Percentiles rank a stretch among this genome's conserved stretches.
Conservation (phyloP, 2,797 vertebrate species). For the Anableps anableps region DNA sequence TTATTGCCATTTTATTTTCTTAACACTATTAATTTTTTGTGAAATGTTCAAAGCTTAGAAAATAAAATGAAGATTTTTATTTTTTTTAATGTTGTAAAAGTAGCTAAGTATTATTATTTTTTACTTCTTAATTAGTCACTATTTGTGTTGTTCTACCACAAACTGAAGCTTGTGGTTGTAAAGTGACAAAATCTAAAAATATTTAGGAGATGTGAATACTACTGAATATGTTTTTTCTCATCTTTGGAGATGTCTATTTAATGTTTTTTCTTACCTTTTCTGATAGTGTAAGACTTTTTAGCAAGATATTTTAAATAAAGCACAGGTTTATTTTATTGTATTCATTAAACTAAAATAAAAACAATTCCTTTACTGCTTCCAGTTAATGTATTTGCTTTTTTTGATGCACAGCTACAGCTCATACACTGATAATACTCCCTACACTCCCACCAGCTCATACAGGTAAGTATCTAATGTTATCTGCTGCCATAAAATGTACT, state of each 20-base stretch:
- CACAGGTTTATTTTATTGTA: neutral
- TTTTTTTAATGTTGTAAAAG: no score
- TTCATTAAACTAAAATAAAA: neutral
- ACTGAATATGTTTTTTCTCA: no score
- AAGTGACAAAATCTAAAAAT: neutral
- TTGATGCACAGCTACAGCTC: conserved; percentile 58
- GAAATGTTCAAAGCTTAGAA: neutral
- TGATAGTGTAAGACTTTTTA: neutral
- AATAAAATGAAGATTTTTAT: no score
- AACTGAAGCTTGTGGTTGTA: neutral
- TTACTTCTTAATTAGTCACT: neutral
- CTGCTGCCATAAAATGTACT: neutral
- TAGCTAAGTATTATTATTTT: no score
- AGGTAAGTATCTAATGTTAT: conserved; percentile 52
- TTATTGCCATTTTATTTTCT: neutral
- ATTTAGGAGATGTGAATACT: neutral
- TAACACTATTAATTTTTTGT: neutral
- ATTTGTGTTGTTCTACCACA: neutral
- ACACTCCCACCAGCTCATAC: conserved; percentile 58
- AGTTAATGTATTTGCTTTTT: conserved; percentile 1
- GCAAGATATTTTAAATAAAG: neutral
- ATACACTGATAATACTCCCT: conserved; percentile 57
- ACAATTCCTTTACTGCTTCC: neutral
- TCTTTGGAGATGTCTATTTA: neutral
- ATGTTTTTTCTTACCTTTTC: neutral